A percentile compares a stretch with the other conserved stretches of the same genome.
Conservation (phyloP, 2,888 invertebrate genomes). For the Drosophila borborema region DNA sequence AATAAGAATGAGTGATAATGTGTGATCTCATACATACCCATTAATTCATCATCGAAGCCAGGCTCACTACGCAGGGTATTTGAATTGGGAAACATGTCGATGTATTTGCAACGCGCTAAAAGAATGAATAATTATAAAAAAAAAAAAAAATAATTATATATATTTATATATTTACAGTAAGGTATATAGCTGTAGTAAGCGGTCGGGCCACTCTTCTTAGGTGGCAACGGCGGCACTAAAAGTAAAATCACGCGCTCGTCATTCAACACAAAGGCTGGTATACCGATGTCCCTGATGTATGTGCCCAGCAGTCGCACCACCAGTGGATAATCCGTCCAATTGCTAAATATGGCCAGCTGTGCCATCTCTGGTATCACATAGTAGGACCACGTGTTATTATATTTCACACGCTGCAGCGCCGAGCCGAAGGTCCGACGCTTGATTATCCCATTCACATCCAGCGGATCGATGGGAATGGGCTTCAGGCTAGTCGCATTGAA, state of each 20-base stretch:
- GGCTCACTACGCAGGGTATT: slow-evolving; percentile 86
- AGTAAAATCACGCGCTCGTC: slow-evolving; percentile 79
- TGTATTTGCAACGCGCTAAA: slow-evolving; percentile 87
- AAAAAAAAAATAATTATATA: not conserved
- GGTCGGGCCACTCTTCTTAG: slow-evolving; percentile 71
- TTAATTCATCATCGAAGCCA: slow-evolving; percentile 86
- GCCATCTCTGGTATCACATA: slow-evolving; percentile 84
- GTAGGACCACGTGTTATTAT: slow-evolving; percentile 81
- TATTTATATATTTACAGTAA: slow-evolving; percentile 65
- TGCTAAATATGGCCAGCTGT: slow-evolving; percentile 80
- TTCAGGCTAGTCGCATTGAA: slow-evolving; percentile 69
- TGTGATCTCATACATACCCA: slow-evolving; percentile 85
- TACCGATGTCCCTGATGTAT: slow-evolving; percentile 82
- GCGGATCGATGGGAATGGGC: slow-evolving; percentile 79
- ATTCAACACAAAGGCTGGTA: slow-evolving; percentile 82
- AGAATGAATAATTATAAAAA: slow-evolving; percentile 10
- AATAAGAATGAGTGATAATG: too few species aligned
- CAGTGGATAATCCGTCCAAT: slow-evolving; percentile 81
- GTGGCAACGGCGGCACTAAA: slow-evolving; percentile 83
- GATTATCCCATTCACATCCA: slow-evolving; percentile 72
- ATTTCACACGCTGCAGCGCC: slow-evolving; percentile 74
- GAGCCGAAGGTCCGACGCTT: slow-evolving; percentile 70
- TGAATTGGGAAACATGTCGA: slow-evolving; percentile 88
- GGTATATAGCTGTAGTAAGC: slow-evolving; percentile 82
- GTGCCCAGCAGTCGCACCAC: slow-evolving; percentile 82